Evolutionary conservation across 2,888 invertebrate genomes (phyloP).

Genomic region (Tetanocera ferruginea): DNA sequence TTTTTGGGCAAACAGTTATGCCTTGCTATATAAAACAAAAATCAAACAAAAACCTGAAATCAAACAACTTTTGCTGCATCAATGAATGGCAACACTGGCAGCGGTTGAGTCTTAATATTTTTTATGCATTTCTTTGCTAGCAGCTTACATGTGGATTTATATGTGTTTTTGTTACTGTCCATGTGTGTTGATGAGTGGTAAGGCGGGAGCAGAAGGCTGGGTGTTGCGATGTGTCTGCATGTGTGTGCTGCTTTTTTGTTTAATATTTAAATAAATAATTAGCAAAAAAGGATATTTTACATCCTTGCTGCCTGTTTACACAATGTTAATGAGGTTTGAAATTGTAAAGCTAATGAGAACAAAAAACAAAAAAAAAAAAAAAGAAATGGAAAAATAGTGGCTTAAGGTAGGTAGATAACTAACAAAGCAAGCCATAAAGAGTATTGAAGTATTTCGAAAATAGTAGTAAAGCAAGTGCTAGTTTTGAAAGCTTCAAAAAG

Average conservation of each 20-base stretch:
- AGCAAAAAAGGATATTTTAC: conserved; percentile 61
- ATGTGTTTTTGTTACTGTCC: too few relatives aligned
- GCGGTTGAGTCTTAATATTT: conserved; percentile 60
- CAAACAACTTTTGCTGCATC: conserved; percentile 31
- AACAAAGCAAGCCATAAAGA: not conserved
- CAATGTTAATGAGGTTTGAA: conserved; percentile 66
- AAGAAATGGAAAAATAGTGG: not conserved
- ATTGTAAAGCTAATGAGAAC: conserved; percentile 60
- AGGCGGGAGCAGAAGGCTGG: too few relatives aligned
- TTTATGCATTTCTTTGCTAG: conserved; percentile 60
- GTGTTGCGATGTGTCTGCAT: conserved; percentile 1
- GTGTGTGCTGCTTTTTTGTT: conserved; percentile 58
- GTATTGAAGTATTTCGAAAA: not conserved
- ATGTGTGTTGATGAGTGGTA: conserved; percentile 39
- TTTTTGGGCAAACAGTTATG: conserved; percentile 12
- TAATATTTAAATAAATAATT: conserved; percentile 69
- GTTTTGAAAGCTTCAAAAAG: not conserved
- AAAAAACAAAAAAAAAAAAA: conserved; percentile 35
- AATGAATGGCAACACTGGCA: conserved; percentile 27
- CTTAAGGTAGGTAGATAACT: not conserved
- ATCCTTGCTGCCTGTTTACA: conserved; percentile 44
- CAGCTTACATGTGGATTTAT: conserved; percentile 31
- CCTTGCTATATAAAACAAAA: conserved; percentile 15
- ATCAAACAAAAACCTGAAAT: conserved; percentile 24
- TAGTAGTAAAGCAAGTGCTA: not conserved